Percentiles rank a stretch among this genome's conserved stretches.
Evolutionary conservation across 2,888 invertebrate genomes (phyloP).

Genomic region (Cyclophora punctaria): DNA sequence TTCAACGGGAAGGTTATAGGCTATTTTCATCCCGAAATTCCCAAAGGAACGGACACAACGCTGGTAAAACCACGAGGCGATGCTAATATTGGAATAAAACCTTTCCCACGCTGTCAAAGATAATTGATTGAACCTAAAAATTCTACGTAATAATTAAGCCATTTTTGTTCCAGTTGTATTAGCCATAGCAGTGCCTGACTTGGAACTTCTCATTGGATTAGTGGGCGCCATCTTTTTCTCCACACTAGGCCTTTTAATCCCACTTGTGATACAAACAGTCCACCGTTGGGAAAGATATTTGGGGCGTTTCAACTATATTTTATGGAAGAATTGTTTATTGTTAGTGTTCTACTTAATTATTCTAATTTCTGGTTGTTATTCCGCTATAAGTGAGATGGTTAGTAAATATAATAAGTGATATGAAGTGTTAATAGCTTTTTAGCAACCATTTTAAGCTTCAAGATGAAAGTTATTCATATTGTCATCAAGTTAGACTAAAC

Average conservation of each 20-base stretch:
- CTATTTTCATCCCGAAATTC: too few relatives aligned
- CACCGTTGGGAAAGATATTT: conserved; percentile 80
- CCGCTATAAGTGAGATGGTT: conserved; percentile 40
- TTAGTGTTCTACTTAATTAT: conserved; percentile 47
- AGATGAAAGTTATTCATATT: too few relatives aligned
- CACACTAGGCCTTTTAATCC: conserved; percentile 82
- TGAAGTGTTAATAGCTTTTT: neutral
- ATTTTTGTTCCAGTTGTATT: conserved; percentile 73
- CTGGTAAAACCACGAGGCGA: too few relatives aligned
- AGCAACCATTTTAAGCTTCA: too few relatives aligned
- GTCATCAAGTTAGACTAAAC: too few relatives aligned
- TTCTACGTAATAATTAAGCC: neutral
- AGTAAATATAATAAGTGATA: neutral
- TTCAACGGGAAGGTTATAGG: too few relatives aligned
- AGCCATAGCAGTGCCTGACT: conserved; percentile 85
- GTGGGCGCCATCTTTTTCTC: conserved; percentile 88
- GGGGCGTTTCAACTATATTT: conserved; percentile 77
- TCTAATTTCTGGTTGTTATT: conserved; percentile 51
- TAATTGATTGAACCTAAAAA: neutral
- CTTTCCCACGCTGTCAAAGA: too few relatives aligned
- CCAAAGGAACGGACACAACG: too few relatives aligned
- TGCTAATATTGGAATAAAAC: too few relatives aligned
- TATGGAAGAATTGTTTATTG: conserved; percentile 78
- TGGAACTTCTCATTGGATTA: conserved; percentile 90
- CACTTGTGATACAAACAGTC: conserved; percentile 82